Evolutionary conservation across 2,113 vertebrate species (phyloP), one percentile per base, ranked within the genome.

Genomic region (Pelecanus crispus): DNA sequence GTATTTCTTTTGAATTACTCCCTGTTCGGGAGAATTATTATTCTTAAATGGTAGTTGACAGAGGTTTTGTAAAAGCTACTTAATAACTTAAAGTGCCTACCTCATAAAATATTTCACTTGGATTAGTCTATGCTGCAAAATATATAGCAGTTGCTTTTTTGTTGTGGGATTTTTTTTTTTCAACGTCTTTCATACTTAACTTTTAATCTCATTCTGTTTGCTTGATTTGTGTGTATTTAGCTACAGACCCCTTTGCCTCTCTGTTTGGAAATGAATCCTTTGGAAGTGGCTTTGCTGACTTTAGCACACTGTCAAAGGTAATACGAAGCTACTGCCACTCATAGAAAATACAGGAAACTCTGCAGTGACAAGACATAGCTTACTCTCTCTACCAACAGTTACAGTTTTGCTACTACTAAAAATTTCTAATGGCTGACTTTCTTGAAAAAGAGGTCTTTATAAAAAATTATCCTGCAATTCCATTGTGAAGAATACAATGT

Each of bases 241-340:
- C 97, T 91, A 13, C 96, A 98, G 99, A 99, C 96, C 99, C 99
- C 4, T 99, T 99, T 97, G 98, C 99, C 85, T 99, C 99, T 83
- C 97, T 99, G 72, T 99, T 99, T 97, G 99, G 99, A 94, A 99
- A 97, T 7, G 99, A 99, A 59, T 98, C 99, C 16, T 99, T 99
- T 96, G 98, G 98, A 95, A 98, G 98, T 49, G 99, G 99, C 90
- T 99, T 99, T 98, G 99, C 99, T 90, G 99, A 99, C 97, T 99
- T 99, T 86, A 99, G 98, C 96, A 97, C 96, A 1, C 97, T 99
- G 94, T 97, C 99, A 68, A 99, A 99, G 99, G 99, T 99, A 99
- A 98, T 66, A 2, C 29, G 50, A 68, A 92, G 7, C 94, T 88
- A 81, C 75, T 96, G 86, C 77, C 83, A 4, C 56, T 88, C 92